These are phyloP conservation scores for Pteropus rufus DNA, from an alignment of 2,797 vertebrate genomes.

Conservation along the genomic window DNA sequence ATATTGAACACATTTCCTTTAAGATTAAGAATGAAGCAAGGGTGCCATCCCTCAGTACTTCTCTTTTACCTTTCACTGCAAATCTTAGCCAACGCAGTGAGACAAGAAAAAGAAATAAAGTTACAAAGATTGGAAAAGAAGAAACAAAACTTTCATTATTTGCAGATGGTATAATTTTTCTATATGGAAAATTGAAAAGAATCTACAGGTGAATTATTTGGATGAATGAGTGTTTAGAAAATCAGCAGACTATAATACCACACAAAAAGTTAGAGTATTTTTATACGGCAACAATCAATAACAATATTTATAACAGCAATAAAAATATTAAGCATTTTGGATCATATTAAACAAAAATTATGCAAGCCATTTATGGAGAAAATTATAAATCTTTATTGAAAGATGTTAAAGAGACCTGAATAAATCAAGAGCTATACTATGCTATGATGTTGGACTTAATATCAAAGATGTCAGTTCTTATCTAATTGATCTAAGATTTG, in stretches of 20 bases:
- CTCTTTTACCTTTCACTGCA: background rate
- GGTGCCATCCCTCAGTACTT: background rate
- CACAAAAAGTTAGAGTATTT: background rate
- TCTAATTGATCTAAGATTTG: background rate
- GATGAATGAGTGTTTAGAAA: background rate
- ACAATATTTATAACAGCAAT: background rate
- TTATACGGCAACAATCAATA: background rate
- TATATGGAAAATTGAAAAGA: slow-evolving; percentile 22
- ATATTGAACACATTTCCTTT: background rate
- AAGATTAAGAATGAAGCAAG: background rate
- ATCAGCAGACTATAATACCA: background rate
- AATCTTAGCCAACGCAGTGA: background rate
- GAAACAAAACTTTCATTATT: slow-evolving; percentile 27
- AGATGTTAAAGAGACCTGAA: background rate
- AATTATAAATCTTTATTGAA: background rate
- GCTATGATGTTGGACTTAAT: background rate
- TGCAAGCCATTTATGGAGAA: background rate
- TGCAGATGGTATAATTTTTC: background rate
- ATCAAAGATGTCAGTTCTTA: background rate
- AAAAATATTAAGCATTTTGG: background rate
- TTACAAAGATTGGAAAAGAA: background rate
- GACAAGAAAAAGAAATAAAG: slow-evolving; percentile 27
- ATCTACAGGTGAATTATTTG: background rate
- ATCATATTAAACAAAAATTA: slow-evolving; percentile 16
- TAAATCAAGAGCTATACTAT: background rate